Base-by-base conservation (phyloP, 2,797 vertebrate genomes). In the Diceros bicornis region DNA sequence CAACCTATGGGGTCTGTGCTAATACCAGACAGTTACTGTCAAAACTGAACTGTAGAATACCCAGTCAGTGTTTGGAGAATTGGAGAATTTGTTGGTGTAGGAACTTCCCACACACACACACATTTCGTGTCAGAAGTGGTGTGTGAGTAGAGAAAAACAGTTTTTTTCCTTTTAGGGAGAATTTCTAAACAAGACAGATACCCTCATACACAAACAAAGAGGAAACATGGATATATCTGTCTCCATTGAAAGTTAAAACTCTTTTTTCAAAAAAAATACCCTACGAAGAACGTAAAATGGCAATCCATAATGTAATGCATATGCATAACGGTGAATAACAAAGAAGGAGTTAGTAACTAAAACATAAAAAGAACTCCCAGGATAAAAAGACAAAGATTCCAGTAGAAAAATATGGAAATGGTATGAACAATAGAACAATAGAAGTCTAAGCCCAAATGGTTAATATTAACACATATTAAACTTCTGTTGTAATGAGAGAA, bases 401-500 rank as follows among this genome's bases (percentile, higher is more conserved):
- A 55, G 61, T 10, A 78, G 61, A 29, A 89, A 79, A 90, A 41
- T 44, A 68, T 4, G 18, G 50, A 74, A 57, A 34, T 62, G 9
- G 1, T 77, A 62, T 90, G 27, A 87, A 52, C 11, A 87, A 52
- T 52, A 52, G 50, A 75, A 82, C 18, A 77, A 62, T 25, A 52
- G 7, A 90, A 57, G 44, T 10, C 4, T 37, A 75, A 71, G 50
- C 4, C 4, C 14, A 23, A 91, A 87, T 34, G 52, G 9, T 81
- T 62, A 90, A 81, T 81, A 86, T 52, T 55, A 89, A 89, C 69
- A 89, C 27, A 86, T 71, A 71, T 27, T 57, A 61, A 75, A 37
- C 9, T 61, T 95, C 55, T 34, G 20, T 77, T 32, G 47, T 78
- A 88, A 77, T 71, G 21, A 87, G 4, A 34, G 25, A 95, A 91